Evolutionary conservation across 1,140 invertebrate species (phyloP).

Genomic region (Papilio machaon): DNA sequence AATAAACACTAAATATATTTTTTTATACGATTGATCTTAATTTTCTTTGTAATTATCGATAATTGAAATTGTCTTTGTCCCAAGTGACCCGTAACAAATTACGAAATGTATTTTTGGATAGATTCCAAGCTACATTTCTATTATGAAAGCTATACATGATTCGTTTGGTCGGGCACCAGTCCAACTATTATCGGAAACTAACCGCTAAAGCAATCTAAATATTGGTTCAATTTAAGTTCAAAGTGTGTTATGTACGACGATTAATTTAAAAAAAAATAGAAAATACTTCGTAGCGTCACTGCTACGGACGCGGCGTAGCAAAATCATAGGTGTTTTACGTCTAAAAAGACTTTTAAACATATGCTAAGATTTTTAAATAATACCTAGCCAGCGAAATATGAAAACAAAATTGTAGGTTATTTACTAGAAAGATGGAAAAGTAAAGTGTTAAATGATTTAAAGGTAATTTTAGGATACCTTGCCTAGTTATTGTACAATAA

Average conservation of each 20-base stretch:
- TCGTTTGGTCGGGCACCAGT: constrained; percentile 17
- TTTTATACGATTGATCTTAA: neutral
- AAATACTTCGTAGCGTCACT: neutral
- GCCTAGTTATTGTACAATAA: too few relatives aligned
- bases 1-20: neutral
- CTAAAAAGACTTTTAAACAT: too few relatives aligned
- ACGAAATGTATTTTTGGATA: constrained; percentile 17
- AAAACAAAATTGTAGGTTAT: too few relatives aligned
- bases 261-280: neutral
- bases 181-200: constrained; percentile 16
- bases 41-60: constrained; percentile 8
- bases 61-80: neutral
- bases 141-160: constrained; percentile 18
- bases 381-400: too few relatives aligned
- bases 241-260: neutral
- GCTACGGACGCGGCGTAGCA: neutral
- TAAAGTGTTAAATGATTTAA: too few relatives aligned
- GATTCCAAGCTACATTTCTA: constrained; percentile 9
- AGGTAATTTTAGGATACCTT: too few relatives aligned
- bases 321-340: neutral
- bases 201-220: constrained; percentile 23
- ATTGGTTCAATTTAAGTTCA: constrained; percentile 10
- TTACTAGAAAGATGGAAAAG: too few relatives aligned
- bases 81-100: constrained; percentile 2
- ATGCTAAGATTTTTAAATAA: neutral